Percentiles rank a stretch among this genome's conserved stretches.
These are phyloP conservation scores for Pseudomyrmex sp. DNA, from an alignment of 1,140 invertebrate genomes.

Conservation along the genomic window DNA sequence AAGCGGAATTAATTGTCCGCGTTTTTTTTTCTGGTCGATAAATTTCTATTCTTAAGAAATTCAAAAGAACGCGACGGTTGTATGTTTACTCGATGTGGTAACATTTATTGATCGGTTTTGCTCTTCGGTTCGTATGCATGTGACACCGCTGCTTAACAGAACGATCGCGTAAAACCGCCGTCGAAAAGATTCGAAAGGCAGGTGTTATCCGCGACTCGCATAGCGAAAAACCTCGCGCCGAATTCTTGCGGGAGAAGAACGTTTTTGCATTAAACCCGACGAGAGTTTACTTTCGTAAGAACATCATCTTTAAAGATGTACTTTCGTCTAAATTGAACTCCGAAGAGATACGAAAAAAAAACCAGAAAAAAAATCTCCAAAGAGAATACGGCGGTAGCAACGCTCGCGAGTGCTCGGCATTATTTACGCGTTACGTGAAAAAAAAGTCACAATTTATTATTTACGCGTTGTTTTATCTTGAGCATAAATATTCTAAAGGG, in stretches of 20 bases:
- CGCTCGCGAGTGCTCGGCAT: no score
- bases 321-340: not conserved
- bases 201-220: conserved; percentile 14
- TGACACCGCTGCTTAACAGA: conserved; percentile 28
- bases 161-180: conserved; percentile 24
- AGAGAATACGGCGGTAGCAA: no score
- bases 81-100: conserved; percentile 1
- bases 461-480: not conserved
- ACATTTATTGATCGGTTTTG: conserved; percentile 42
- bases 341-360: not conserved
- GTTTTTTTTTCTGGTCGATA: no score
- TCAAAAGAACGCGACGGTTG: not conserved
- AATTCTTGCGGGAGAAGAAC: not conserved
- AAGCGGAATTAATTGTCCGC: not conserved
- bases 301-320: conserved; percentile 4
- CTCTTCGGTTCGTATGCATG: conserved; percentile 43
- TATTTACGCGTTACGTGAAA: no score
- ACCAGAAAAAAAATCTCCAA: not conserved
- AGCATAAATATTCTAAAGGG: not conserved
- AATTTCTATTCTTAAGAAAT: not conserved
- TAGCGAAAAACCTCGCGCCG: not conserved
- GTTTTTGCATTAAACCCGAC: conserved; percentile 10
- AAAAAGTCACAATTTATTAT: no score
- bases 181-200: conserved; percentile 43
- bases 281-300: not conserved